Percentiles rank a stretch among this genome's conserved stretches.
Evolutionary conservation across 2,797 vertebrate genomes (phyloP).

Genomic region (Rhynchonycteris naso): DNA sequence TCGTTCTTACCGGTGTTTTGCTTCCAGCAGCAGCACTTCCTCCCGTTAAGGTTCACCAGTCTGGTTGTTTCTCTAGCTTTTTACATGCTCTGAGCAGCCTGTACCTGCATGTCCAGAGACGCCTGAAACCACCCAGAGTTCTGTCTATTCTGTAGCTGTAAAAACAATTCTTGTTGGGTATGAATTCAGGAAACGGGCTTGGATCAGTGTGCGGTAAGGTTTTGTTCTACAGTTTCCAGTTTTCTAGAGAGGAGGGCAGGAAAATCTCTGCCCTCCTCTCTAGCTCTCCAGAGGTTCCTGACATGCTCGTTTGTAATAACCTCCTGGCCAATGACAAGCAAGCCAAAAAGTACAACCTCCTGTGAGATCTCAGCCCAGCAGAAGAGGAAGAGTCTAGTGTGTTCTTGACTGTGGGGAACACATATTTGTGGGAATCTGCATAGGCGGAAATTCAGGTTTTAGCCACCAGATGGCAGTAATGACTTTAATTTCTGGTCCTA

Average conservation of each 20-base stretch:
- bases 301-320: background rate
- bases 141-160: background rate
- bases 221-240: background rate
- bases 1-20: background rate
- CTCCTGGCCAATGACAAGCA: background rate
- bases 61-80: background rate
- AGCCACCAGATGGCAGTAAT: background rate
- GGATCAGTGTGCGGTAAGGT: background rate
- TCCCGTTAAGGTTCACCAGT: accelerated
- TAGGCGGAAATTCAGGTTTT: background rate
- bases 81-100: background rate
- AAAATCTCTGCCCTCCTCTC: background rate
- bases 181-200: background rate
- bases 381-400: background rate
- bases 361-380: background rate
- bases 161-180: background rate
- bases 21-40: background rate
- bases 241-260: too few relatives aligned
- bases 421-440: too few relatives aligned
- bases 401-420: background rate
- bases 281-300: too few relatives aligned
- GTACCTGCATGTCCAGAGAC: accelerated
- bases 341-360: background rate
- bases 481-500: background rate
- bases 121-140: background rate